A percentile compares a stretch with the other conserved stretches of the same genome.
Evolutionary conservation across 2,888 invertebrate species (phyloP).

Genomic region (Pecten maximus): DNA sequence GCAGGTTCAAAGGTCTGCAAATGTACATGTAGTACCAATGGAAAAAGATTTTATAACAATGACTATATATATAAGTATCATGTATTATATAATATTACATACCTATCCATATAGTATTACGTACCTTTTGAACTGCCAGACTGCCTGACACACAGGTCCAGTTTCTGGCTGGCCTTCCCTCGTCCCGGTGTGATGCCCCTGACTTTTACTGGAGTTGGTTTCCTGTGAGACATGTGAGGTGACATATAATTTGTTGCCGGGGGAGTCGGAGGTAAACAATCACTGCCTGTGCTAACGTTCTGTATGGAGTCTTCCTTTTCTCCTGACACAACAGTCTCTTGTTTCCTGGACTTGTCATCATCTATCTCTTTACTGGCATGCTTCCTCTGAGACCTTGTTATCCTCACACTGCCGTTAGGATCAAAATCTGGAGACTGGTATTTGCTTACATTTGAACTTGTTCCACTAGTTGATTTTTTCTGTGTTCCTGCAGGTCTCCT

Average conservation of each 20-base stretch:
- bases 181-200: neutral
- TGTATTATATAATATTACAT: too few relatives aligned
- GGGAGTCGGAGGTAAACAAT: constrained; percentile 80
- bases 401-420: constrained; percentile 33
- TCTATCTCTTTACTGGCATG: constrained; percentile 19
- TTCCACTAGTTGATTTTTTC: neutral
- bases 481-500: neutral
- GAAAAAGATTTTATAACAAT: too few relatives aligned
- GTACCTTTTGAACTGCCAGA: neutral
- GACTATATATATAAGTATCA: too few relatives aligned
- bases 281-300: constrained; percentile 69
- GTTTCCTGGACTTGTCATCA: constrained; percentile 27
- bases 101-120: too few relatives aligned
- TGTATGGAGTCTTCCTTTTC: constrained; percentile 10
- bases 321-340: neutral
- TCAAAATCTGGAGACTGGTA: neutral
- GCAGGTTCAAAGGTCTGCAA: too few relatives aligned
- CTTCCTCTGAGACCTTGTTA: neutral
- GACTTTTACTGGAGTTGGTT: constrained; percentile 41
- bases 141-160: neutral
- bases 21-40: too few relatives aligned
- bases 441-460: too few relatives aligned
- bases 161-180: neutral
- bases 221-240: constrained; percentile 48
- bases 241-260: constrained; percentile 63